phyloP scores from a whole-genome alignment of 2,797 vertebrate genomes.

The Bothrops alternatus region DNA sequence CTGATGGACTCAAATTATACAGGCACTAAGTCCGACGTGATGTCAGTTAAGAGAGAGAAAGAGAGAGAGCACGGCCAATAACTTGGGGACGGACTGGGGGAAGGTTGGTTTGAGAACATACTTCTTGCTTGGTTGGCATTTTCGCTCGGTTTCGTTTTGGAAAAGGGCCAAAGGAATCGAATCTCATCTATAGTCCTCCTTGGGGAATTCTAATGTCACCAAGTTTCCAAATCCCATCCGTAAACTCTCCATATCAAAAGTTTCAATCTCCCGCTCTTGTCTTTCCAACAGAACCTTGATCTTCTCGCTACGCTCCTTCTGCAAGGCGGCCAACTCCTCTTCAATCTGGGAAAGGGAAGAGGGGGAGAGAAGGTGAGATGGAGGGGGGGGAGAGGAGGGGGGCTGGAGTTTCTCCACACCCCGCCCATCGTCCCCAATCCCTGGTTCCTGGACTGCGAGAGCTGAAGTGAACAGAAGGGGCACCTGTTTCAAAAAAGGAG shows the following conservation, averaged over 20 bases:
- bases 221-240: slow-evolving; percentile 93
- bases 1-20: slow-evolving; percentile 81
- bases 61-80: slow-evolving; percentile 77
- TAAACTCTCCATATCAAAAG: slow-evolving; percentile 96
- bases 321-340: slow-evolving; percentile 96
- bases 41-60: slow-evolving; percentile 82
- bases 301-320: slow-evolving; percentile 96
- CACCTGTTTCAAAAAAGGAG: not conserved
- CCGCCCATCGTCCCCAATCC: too few species aligned
- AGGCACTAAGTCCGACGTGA: slow-evolving; percentile 82
- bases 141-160: slow-evolving; percentile 25
- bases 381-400: not conserved
- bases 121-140: slow-evolving; percentile 52
- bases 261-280: slow-evolving; percentile 92
- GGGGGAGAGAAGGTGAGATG: not conserved
- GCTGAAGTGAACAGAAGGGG: not conserved
- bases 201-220: slow-evolving; percentile 91
- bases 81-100: slow-evolving; percentile 67
- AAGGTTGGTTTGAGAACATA: slow-evolving; percentile 75
- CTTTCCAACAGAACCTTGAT: slow-evolving; percentile 94
- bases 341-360: slow-evolving; percentile 82
- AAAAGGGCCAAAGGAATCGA: slow-evolving; percentile 78
- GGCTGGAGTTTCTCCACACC: not conserved
- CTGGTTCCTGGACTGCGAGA: not conserved
- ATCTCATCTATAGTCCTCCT: slow-evolving; percentile 99